Evolutionary conservation across 2,113 vertebrate species (phyloP), one percentile per base, ranked within the genome.

Genomic region (Chaetodon auriga): DNA sequence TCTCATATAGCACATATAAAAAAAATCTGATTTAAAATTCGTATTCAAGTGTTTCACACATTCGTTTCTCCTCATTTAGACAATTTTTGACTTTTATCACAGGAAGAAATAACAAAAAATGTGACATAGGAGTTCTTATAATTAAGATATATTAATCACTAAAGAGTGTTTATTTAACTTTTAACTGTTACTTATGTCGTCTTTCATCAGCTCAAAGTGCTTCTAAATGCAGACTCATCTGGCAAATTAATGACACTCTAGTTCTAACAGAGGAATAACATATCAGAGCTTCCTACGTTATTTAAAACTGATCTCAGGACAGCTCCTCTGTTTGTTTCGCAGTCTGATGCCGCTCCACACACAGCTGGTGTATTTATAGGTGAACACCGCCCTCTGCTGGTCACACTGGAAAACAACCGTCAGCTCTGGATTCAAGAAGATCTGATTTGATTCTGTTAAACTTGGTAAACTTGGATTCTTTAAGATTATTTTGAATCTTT

Each of bases 351-450:
- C 8, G 1, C 43, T 11, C 35, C 16, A 16, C 1, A 14, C 2
- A 6, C 25, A n/a, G 14, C 15, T 5, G 7, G 15, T 54, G 5
- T 19, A 58, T 58, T 7, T 68, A 8, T 80, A 1, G 15, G 75
- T 54, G 48, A 82, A 76, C 43, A 57, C 7, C 60, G 19, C 87
- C 88, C 89, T 81, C 93, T 90, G 51, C 78, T 94, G 93, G 90
- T 70, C 64, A 51, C 2, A 66, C 3, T 19, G 7, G 8, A 63
- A 76, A 43, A 48, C 18, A 61, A 13, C 4, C 13, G 36, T 51
- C 3, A 43, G 10, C 0, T 51, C 5, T 21, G 16, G 10, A 49
- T 68, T 51, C 13, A 21, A 30, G 23, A 16, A 54, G 6, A 7
- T 75, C 12, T 53, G 2, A 18, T 38, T 38, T 38, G 8, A 3